Evolutionary conservation across 2,113 vertebrate genomes (phyloP).

Genomic region (Brevimyrus niger): DNA sequence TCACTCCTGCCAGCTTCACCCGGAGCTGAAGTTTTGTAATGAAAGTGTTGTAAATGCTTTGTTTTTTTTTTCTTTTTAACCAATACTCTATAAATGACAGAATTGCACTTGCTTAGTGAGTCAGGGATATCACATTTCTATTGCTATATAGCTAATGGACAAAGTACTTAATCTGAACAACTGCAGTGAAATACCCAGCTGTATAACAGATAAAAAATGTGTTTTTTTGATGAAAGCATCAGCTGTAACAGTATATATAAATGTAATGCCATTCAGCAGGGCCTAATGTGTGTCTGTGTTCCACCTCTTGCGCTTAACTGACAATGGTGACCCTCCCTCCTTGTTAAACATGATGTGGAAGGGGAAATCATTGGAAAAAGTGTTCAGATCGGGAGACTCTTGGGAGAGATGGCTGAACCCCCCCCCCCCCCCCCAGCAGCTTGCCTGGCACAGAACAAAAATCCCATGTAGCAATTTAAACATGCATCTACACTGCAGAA

Average conservation of each 20-base stretch:
- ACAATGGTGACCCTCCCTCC: conserved; percentile 44
- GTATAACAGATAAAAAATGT: not conserved
- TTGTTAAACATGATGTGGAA: conserved; percentile 65
- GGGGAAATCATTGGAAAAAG: conserved; percentile 64
- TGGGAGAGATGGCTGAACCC: conserved; percentile 55
- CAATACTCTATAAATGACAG: not conserved
- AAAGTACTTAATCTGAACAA: not conserved
- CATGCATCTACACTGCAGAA: not conserved
- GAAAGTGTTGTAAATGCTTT: not conserved
- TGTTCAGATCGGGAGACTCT: conserved; percentile 55
- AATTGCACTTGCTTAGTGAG: not conserved
- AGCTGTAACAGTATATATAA: not conserved
- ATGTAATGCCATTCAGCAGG: not conserved
- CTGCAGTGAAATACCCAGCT: not conserved
- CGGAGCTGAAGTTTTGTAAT: conserved; percentile 42
- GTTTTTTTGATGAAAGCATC: not conserved
- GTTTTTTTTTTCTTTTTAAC: not conserved
- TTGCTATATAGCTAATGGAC: too few relatives aligned
- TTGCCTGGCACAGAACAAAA: conserved; percentile 38
- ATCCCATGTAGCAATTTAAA: not conserved
- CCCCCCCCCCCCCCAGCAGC: conserved; percentile 37
- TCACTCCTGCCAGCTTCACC: conserved; percentile 61
- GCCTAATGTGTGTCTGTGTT: not conserved
- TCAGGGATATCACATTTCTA: too few relatives aligned
- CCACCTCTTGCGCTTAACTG: not conserved